phyloP scores from a whole-genome alignment of 2,113 vertebrate species.

The Polyodon spathula region DNA sequence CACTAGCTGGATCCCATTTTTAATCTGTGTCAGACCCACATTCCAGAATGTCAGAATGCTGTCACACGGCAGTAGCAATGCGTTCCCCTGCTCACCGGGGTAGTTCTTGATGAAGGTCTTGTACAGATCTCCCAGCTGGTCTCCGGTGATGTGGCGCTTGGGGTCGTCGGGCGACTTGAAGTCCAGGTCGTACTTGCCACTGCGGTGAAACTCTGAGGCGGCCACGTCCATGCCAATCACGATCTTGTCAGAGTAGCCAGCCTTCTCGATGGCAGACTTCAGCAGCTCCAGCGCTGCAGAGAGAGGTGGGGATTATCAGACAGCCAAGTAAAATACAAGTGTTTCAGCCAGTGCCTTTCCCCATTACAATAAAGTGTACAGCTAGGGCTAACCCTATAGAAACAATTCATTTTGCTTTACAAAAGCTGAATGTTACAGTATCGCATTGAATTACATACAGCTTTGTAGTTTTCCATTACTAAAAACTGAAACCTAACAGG shows the following conservation, averaged over 20 bases:
- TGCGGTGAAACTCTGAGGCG: conserved; percentile 70
- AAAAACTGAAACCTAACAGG: too few species aligned
- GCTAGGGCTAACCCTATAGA: too few species aligned
- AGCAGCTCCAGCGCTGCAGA: conserved; percentile 66
- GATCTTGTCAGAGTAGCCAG: conserved; percentile 77
- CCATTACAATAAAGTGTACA: too few species aligned
- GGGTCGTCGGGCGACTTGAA: conserved; percentile 79
- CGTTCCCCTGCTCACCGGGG: conserved; percentile 52
- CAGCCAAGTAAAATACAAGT: background rate
- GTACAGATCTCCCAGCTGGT: conserved; percentile 75
- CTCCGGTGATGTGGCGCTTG: conserved; percentile 62
- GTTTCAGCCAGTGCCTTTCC: too few species aligned
- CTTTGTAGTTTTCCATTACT: too few species aligned
- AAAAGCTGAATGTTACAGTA: too few species aligned
- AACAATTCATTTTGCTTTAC: too few species aligned
- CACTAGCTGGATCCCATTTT: too few species aligned
- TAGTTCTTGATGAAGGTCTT: conserved; percentile 74
- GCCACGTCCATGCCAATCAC: conserved; percentile 85
- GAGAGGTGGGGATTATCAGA: background rate
- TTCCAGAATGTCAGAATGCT: too few species aligned
- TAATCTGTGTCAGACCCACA: too few species aligned
- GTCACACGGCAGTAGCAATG: background rate
- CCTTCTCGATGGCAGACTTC: conserved; percentile 72
- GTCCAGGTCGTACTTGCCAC: conserved; percentile 77
- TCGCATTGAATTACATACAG: too few species aligned